phyloP scores from a whole-genome alignment of 2,113 vertebrate genomes.

The Tachycineta bicolor region DNA sequence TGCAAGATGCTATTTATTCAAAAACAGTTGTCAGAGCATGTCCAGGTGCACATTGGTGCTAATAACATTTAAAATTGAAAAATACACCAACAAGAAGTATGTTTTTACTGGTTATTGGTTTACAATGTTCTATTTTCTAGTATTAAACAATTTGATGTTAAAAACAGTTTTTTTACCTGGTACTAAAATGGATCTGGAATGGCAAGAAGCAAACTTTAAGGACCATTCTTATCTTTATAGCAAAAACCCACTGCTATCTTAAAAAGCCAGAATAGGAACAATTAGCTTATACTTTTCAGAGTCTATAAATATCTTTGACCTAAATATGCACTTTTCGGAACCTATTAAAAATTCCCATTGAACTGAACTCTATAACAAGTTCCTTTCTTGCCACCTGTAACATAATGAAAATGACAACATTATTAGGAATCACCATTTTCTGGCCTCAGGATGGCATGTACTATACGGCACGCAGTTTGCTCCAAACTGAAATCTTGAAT shows the following conservation, averaged over 20 bases:
- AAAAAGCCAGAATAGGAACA: background rate
- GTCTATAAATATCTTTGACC: background rate
- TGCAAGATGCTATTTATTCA: background rate
- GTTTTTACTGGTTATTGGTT: background rate
- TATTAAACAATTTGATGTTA: background rate
- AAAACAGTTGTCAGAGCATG: background rate
- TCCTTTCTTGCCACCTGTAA: background rate
- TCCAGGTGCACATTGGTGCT: background rate
- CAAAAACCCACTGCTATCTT: background rate
- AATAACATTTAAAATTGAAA: background rate
- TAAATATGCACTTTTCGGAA: background rate
- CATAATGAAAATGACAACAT: background rate
- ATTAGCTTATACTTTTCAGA: background rate
- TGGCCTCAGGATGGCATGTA: background rate
- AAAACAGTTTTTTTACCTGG: background rate
- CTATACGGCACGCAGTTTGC: fast-evolving
- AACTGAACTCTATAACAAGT: background rate
- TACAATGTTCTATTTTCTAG: background rate
- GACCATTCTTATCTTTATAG: background rate
- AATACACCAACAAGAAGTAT: background rate
- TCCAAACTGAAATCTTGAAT: background rate
- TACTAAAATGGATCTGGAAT: background rate
- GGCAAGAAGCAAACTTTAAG: background rate
- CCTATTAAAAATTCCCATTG: background rate
- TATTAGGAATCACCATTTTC: background rate